These are phyloP conservation scores for Protomyctophum bolini DNA, from an alignment of 2,113 vertebrate species.

Conservation along the genomic window DNA sequence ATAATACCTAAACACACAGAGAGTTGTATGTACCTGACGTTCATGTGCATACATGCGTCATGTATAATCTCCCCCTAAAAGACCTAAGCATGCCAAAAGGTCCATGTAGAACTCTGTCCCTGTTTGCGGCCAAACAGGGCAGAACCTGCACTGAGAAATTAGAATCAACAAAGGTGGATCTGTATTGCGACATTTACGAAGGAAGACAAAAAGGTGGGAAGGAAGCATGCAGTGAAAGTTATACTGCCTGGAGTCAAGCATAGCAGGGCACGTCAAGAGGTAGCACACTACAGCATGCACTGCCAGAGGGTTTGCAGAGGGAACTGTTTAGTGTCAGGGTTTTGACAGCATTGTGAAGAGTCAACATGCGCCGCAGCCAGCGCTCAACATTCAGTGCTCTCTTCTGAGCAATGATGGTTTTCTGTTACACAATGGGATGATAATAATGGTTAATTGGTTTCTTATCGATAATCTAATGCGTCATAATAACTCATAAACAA, in stretches of 20 bases:
- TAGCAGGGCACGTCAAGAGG: constrained; percentile 14
- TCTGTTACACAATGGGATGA: no score
- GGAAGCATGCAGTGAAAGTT: constrained; percentile 20
- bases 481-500: no score
- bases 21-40: no score
- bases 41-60: no score
- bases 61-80: no score
- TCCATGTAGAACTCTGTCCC: no score
- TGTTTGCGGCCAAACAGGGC: background rate
- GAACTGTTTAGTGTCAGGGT: background rate
- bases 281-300: constrained; percentile 12
- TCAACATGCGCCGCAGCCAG: background rate
- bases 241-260: constrained; percentile 1
- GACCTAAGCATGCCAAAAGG: no score
- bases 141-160: background rate
- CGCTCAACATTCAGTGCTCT: background rate
- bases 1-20: no score
- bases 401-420: no score
- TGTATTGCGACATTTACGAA: background rate
- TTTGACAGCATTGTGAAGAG: background rate
- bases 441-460: no score
- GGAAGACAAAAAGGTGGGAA: no score
- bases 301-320: constrained; percentile 1
- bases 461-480: no score
- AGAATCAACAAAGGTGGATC: background rate